phyloP scores from a whole-genome alignment of 2,113 vertebrate genomes.

The Dasyurus viverrinus region DNA sequence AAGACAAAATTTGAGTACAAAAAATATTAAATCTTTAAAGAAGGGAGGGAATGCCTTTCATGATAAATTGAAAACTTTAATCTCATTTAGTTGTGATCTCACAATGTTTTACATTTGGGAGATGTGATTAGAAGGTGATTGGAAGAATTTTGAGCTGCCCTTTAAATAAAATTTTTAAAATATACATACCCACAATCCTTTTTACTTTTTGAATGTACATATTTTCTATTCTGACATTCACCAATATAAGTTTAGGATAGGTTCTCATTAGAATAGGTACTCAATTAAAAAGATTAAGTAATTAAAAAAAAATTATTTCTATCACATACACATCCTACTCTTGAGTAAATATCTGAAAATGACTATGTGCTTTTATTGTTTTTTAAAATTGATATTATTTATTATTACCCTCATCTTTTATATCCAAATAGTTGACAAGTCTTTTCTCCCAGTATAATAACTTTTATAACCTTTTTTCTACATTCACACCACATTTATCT shows the following conservation, averaged over 20 bases:
- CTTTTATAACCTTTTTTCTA: neutral
- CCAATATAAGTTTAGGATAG: neutral
- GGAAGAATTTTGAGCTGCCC: slow-evolving; percentile 27
- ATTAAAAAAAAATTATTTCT: neutral
- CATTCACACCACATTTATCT: neutral
- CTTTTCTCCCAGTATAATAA: neutral
- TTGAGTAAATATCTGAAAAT: neutral
- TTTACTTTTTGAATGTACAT: slow-evolving; percentile 2
- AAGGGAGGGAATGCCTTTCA: slow-evolving; percentile 4
- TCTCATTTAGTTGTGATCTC: slow-evolving; percentile 38
- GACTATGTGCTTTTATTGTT: neutral
- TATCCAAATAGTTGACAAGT: neutral
- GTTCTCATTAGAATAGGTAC: neutral
- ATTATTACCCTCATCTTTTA: neutral
- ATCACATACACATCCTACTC: neutral
- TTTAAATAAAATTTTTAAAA: slow-evolving; percentile 17
- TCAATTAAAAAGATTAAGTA: neutral
- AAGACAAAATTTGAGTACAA: slow-evolving; percentile 28
- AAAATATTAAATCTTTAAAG: slow-evolving; percentile 37
- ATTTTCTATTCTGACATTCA: slow-evolving; percentile 12
- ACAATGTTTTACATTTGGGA: slow-evolving; percentile 1
- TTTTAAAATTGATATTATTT: neutral
- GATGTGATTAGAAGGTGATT: neutral
- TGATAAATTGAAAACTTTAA: slow-evolving; percentile 1
- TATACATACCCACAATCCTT: neutral